phyloP scores from a whole-genome alignment of 2,797 vertebrate species.

The Brachyrhaphis roseni region DNA sequence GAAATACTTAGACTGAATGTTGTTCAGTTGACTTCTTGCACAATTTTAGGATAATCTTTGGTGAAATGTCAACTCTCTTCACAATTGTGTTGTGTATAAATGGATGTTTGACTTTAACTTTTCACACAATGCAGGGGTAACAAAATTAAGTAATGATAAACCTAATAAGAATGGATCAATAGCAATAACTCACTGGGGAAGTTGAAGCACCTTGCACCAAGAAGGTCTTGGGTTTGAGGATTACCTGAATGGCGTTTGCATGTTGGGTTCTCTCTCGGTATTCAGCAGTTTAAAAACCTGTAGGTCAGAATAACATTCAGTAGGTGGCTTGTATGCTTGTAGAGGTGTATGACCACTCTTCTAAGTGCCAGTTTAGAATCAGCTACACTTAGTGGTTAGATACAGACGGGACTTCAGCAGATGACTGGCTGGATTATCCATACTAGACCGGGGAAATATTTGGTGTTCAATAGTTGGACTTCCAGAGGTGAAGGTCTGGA shows the following conservation, averaged over 20 bases:
- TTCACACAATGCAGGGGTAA: background rate
- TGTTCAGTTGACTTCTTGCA: background rate
- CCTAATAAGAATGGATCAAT: background rate
- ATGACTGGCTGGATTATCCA: background rate
- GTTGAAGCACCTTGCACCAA: background rate
- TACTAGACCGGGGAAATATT: background rate
- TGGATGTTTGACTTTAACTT: background rate
- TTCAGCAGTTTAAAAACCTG: background rate
- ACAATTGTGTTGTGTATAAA: background rate
- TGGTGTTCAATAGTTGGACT: background rate
- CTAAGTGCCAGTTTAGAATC: background rate
- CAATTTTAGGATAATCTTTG: background rate
- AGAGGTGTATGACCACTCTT: background rate
- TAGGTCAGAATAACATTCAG: background rate
- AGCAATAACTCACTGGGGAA: background rate
- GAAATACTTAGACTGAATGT: slow-evolving; percentile 1
- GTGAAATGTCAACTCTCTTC: background rate
- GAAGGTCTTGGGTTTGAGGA: background rate
- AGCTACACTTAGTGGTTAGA: background rate
- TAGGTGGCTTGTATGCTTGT: background rate
- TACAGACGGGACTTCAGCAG: background rate
- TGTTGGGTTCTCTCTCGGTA: background rate
- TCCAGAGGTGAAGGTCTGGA: background rate
- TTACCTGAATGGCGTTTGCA: background rate
- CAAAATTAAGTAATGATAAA: background rate